Percentiles rank a stretch among this genome's conserved stretches.
These are phyloP conservation scores for Lucilia sericata DNA, from an alignment of 1,140 invertebrate species.

Conservation along the genomic window DNA sequence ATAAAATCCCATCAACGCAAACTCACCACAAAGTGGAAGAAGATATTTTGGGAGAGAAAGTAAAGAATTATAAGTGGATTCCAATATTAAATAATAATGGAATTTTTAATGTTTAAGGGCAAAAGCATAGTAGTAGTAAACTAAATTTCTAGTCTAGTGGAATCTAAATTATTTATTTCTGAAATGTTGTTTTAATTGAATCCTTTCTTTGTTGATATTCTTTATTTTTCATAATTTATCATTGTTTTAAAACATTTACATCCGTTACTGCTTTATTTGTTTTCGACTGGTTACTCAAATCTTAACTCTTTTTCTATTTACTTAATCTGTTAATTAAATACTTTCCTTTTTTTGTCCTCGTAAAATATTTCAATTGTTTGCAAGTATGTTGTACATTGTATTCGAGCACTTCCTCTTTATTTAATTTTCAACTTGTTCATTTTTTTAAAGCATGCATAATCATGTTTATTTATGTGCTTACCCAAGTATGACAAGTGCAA, in stretches of 20 bases:
- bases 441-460: constrained; percentile 18
- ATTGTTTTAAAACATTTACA: too few relatives aligned
- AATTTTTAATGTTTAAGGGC: not conserved
- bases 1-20: not conserved
- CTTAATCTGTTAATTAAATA: constrained; percentile 1
- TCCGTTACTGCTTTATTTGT: too few relatives aligned
- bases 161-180: too few relatives aligned
- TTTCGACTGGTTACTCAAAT: too few relatives aligned
- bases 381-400: not conserved
- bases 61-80: not conserved
- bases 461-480: constrained; percentile 22
- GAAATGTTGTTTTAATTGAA: too few relatives aligned
- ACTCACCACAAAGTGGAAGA: not conserved
- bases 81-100: not conserved
- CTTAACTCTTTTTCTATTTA: not conserved
- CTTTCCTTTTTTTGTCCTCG: not conserved
- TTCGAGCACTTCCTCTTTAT: constrained; percentile 2
- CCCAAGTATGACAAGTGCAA: constrained; percentile 25
- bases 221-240: too few relatives aligned
- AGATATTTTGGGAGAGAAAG: not conserved
- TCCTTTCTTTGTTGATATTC: too few relatives aligned
- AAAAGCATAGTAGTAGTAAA: not conserved
- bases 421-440: not conserved
- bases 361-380: not conserved
- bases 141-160: too few relatives aligned